Percentiles rank a stretch among this genome's conserved stretches.
These are phyloP conservation scores for Quadroppia sp. DNA, from an alignment of 2,888 invertebrate genomes.

Conservation along the genomic window DNA sequence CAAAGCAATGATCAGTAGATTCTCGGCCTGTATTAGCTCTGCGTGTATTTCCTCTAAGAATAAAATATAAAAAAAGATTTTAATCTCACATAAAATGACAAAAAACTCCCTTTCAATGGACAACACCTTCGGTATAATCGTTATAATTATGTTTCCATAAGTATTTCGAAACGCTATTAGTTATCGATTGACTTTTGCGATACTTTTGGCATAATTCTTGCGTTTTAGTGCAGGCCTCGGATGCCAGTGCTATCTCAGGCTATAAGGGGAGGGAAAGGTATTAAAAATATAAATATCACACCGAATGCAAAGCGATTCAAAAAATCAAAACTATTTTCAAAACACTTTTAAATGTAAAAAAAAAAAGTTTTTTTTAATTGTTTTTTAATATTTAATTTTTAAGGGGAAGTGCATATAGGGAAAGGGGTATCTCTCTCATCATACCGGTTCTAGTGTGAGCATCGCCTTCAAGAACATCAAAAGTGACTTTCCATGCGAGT, in stretches of 20 bases:
- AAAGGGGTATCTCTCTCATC: too few species aligned
- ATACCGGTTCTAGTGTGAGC: constrained; percentile 39
- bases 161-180: constrained; percentile 34
- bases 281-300: not conserved
- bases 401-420: too few species aligned
- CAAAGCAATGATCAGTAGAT: constrained; percentile 77
- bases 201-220: constrained; percentile 28
- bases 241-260: constrained; percentile 33
- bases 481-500: constrained; percentile 40
- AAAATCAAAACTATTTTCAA: too few species aligned
- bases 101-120: not conserved
- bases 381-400: too few species aligned
- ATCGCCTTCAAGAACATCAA: constrained; percentile 27
- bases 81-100: constrained; percentile 37
- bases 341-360: too few species aligned
- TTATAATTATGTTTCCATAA: constrained; percentile 68
- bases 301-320: too few species aligned
- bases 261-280: too few species aligned
- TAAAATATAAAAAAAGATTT: not conserved
- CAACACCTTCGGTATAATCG: constrained; percentile 63
- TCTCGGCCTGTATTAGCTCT: constrained; percentile 90
- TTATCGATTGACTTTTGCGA: not conserved
- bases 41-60: constrained; percentile 74
- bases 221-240: not conserved
- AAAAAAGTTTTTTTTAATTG: too few species aligned